Evolutionary conservation across 2,888 invertebrate genomes (phyloP).

Genomic region (Scrobipalpa atriplicella): DNA sequence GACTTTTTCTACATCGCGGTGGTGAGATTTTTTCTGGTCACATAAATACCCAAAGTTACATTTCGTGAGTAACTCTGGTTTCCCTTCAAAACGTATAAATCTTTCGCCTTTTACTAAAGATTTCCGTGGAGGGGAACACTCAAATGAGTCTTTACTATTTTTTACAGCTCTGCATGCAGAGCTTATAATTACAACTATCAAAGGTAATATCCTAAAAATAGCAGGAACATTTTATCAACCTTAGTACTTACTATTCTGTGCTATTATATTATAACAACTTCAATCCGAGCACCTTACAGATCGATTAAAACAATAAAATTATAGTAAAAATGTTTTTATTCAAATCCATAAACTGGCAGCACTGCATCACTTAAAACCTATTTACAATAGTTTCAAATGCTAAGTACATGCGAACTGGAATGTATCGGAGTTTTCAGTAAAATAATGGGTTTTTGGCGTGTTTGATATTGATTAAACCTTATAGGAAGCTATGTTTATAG

Average conservation of each 20-base stretch:
- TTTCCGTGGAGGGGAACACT: conserved; percentile 89
- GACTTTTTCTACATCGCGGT: conserved; percentile 1
- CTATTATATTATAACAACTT: no score
- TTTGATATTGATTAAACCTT: no score
- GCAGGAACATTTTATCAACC: no score
- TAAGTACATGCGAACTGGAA: conserved; percentile 65
- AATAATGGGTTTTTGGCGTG: not conserved
- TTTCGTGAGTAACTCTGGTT: conserved; percentile 75
- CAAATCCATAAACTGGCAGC: conserved; percentile 74
- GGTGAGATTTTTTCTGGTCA: not conserved
- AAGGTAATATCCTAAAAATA: no score
- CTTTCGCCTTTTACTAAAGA: conserved; percentile 92
- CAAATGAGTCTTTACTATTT: conserved; percentile 82
- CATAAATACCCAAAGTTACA: not conserved
- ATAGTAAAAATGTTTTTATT: conserved; percentile 71
- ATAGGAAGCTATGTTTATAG: no score
- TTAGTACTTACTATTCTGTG: no score
- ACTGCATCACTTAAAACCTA: conserved; percentile 68
- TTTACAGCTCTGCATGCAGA: not conserved
- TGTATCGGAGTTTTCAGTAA: conserved; percentile 39
- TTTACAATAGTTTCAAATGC: conserved; percentile 69
- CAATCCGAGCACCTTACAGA: no score
- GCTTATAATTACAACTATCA: not conserved
- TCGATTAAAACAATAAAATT: conserved; percentile 32
- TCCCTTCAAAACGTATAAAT: conserved; percentile 87